A percentile compares a stretch with the other conserved stretches of the same genome.
Conservation (phyloP, 2,113 vertebrate species). For the Sapajus apella region DNA sequence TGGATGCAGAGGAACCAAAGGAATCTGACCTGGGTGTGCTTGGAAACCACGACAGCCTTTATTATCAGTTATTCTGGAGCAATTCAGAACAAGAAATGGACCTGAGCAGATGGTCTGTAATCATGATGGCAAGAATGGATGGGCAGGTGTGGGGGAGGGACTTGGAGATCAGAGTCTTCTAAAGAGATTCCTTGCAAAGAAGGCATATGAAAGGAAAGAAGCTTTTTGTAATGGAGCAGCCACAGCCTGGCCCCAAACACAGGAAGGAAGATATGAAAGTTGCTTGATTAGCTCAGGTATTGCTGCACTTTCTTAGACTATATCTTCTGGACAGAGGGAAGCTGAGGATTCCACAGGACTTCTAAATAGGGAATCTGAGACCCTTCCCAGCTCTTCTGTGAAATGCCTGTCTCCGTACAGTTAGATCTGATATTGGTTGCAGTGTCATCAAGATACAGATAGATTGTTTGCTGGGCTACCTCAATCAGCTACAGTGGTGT, state of each 20-base stretch:
- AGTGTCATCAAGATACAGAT: fast-evolving
- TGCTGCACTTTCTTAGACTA: background rate
- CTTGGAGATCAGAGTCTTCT: background rate
- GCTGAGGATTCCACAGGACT: background rate
- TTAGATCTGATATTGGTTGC: background rate
- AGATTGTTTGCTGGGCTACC: background rate
- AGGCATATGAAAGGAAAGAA: background rate
- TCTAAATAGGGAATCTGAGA: background rate
- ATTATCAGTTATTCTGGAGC: background rate
- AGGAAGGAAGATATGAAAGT: background rate
- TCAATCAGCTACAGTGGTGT: background rate
- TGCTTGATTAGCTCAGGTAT: background rate
- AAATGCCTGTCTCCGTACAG: background rate
- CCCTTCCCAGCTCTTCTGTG: background rate
- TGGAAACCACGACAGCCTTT: background rate
- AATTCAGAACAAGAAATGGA: background rate
- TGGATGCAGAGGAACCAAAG: background rate
- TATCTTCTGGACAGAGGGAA: background rate
- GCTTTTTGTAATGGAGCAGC: background rate
- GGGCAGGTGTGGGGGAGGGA: background rate
- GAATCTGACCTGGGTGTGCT: background rate
- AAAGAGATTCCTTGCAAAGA: background rate
- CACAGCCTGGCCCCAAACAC: no score
- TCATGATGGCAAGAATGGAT: background rate
- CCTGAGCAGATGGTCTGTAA: background rate